Conservation (phyloP, 2,888 invertebrate genomes). For the Pheosia gnoma region DNA sequence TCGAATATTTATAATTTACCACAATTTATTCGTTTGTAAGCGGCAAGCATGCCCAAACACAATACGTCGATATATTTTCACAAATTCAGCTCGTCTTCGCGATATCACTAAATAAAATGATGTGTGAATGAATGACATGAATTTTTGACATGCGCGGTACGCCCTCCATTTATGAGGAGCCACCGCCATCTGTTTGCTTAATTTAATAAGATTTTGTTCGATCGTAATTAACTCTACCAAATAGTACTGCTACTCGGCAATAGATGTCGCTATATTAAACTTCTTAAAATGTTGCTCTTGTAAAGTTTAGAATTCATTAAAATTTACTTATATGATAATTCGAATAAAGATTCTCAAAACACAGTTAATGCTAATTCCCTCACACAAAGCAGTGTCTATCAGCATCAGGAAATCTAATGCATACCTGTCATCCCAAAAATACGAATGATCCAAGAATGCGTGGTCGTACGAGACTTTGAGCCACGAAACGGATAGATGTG, state of each 20-base stretch:
- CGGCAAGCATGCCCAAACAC: constrained; percentile 61
- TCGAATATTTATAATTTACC: constrained; percentile 44
- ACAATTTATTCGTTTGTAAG: constrained; percentile 54
- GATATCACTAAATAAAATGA: constrained; percentile 77
- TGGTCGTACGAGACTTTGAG: constrained; percentile 28
- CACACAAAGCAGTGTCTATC: constrained; percentile 21
- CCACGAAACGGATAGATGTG: constrained; percentile 15
- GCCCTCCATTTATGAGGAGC: constrained; percentile 52
- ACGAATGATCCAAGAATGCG: constrained; percentile 51
- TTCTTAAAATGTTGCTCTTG: background rate
- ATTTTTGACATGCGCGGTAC: constrained; percentile 79
- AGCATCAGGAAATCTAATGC: constrained; percentile 32
- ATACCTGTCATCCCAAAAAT: constrained; percentile 51
- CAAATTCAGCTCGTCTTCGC: constrained; percentile 71
- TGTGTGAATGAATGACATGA: constrained; percentile 69
- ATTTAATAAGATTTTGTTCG: background rate
- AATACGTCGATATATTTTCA: constrained; percentile 64
- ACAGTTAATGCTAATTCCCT: background rate
- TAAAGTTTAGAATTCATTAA: background rate
- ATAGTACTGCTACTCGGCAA: constrained; percentile 29
- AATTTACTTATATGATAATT: too few species aligned
- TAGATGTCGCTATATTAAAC: constrained; percentile 42
- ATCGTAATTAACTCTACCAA: background rate
- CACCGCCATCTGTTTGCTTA: constrained; percentile 51
- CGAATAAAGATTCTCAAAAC: too few species aligned